A percentile compares a stretch with the other conserved stretches of the same genome.
Conservation (phyloP, 2,888 invertebrate genomes). For the Anagyrus pseudococci region DNA sequence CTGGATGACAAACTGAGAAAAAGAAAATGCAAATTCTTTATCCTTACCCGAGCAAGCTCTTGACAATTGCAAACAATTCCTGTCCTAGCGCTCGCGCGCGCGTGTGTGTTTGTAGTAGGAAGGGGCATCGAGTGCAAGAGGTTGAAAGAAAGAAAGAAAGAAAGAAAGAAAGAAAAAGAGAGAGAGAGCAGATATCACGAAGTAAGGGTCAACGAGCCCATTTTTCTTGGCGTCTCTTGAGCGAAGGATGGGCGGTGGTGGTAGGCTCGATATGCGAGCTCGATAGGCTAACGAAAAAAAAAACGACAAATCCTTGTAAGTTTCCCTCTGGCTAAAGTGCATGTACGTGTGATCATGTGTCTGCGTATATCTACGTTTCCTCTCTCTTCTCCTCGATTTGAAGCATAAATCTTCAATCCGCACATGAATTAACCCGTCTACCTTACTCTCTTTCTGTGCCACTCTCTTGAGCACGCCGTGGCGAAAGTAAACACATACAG, state of each 20-base stretch:
- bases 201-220: constrained; percentile 34
- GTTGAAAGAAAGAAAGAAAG: no score
- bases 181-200: background rate
- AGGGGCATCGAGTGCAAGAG: no score
- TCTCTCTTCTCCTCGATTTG: background rate
- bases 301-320: constrained; percentile 11
- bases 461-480: background rate
- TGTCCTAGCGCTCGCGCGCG: no score
- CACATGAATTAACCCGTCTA: constrained; percentile 30
- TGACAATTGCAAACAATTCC: no score
- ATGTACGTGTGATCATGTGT: no score
- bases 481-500: background rate
- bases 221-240: no score
- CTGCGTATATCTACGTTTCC: background rate
- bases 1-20: no score
- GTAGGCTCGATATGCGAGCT: constrained; percentile 2
- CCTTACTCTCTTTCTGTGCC: background rate
- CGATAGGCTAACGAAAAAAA: constrained; percentile 17
- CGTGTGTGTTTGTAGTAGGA: no score
- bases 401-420: constrained; percentile 19
- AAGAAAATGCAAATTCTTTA: no score
- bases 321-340: background rate
- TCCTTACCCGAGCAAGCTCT: no score
- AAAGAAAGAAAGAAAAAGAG: no score
- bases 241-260: background rate